Conservation (phyloP, 2,888 invertebrate genomes). For the Caenorhabditis becei region DNA sequence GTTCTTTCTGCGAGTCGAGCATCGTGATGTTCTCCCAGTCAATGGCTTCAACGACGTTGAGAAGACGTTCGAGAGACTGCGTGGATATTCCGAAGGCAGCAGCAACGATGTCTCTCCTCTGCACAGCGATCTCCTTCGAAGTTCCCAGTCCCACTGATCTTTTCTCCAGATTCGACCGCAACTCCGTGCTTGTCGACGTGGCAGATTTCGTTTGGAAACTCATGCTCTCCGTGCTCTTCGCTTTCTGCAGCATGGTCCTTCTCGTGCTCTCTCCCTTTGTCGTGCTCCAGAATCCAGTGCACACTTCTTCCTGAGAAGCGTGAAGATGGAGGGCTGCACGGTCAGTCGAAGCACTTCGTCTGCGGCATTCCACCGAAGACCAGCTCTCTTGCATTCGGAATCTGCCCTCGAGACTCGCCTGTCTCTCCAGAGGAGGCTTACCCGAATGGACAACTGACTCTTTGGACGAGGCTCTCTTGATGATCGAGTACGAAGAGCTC, state of each 20-base stretch:
- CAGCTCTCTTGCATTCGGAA: constrained; percentile 56
- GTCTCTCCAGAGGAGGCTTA: constrained; percentile 38
- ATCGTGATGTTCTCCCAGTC: constrained; percentile 55
- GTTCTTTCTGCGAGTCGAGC: constrained; percentile 37
- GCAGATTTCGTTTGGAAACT: constrained; percentile 32
- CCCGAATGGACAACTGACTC: constrained; percentile 44
- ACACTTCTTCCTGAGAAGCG: constrained; percentile 58
- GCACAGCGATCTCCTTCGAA: constrained; percentile 30
- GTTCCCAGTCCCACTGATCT: background rate
- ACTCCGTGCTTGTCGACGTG: constrained; percentile 20
- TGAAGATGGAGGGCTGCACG: constrained; percentile 35
- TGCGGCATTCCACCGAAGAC: constrained; percentile 47
- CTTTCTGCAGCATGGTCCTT: constrained; percentile 54
- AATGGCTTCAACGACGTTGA: constrained; percentile 41
- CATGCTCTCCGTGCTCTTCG: constrained; percentile 52
- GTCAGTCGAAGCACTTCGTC: constrained; percentile 43
- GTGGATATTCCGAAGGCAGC: constrained; percentile 51
- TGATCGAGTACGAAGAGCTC: constrained; percentile 49
- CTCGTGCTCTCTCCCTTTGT: constrained; percentile 46
- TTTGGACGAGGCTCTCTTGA: constrained; percentile 39
- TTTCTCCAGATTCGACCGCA: constrained; percentile 18
- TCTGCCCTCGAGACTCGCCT: constrained; percentile 62
- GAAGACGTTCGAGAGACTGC: constrained; percentile 49
- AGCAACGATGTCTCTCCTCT: constrained; percentile 49
- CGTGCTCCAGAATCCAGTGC: constrained; percentile 66